Conservation (phyloP, 2,797 vertebrate species). For the Pygocentrus nattereri region DNA sequence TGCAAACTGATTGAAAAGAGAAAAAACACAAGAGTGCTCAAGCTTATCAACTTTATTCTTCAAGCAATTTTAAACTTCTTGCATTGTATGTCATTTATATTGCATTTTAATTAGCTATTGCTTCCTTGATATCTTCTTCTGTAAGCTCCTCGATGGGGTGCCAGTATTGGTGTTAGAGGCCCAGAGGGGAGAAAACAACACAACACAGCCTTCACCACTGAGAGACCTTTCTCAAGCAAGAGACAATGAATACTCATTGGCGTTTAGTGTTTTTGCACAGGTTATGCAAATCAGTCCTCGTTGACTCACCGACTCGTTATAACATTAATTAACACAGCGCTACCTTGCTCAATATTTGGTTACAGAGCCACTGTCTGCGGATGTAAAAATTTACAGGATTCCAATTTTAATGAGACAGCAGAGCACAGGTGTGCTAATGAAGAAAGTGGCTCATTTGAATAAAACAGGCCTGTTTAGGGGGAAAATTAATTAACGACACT, state of each 20-base stretch:
- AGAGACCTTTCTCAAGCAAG: constrained; percentile 47
- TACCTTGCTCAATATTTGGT: constrained; percentile 84
- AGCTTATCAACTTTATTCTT: background rate
- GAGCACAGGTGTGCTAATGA: constrained; percentile 83
- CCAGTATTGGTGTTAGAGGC: constrained; percentile 57
- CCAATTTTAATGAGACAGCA: constrained; percentile 78
- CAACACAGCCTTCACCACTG: constrained; percentile 32
- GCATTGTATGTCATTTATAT: constrained; percentile 27
- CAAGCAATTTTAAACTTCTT: background rate
- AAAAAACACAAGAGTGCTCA: background rate
- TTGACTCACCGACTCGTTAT: constrained; percentile 64
- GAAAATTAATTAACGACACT: constrained; percentile 69
- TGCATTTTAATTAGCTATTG: constrained; percentile 57
- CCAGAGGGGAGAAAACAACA: constrained; percentile 63
- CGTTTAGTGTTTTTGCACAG: constrained; percentile 64
- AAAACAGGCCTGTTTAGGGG: constrained; percentile 66
- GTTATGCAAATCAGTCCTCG: constrained; percentile 74
- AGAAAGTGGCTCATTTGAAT: constrained; percentile 77
- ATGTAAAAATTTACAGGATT: constrained; percentile 83
- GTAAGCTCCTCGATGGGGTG: constrained; percentile 34
- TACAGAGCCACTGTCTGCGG: constrained; percentile 77
- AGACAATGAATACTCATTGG: constrained; percentile 45
- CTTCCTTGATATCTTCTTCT: constrained; percentile 57
- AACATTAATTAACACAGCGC: constrained; percentile 86
- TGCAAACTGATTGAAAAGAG: background rate